A percentile compares a stretch with the other conserved stretches of the same genome.
phyloP scores from a whole-genome alignment of 35 echinoderm and acorn worm genomes.

The Lytechinus variegatus region DNA sequence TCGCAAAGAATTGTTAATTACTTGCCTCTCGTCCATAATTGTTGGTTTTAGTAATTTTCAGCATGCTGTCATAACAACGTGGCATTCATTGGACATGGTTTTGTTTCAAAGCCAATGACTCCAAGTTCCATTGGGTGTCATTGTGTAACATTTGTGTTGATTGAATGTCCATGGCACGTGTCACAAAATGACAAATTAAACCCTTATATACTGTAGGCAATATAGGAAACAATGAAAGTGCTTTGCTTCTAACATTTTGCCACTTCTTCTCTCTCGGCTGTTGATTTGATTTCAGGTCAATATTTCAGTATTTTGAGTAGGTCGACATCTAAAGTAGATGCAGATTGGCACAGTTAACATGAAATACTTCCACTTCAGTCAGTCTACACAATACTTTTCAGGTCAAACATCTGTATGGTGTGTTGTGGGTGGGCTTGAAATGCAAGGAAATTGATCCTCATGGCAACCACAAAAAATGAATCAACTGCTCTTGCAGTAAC shows the following conservation, averaged over 20 bases:
- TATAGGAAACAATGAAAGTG: too few species aligned
- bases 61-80: background rate
- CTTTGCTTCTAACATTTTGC: too few species aligned
- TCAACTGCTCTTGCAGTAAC: too few species aligned
- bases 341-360: background rate
- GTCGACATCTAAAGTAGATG: constrained; percentile 14
- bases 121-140: background rate
- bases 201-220: too few species aligned
- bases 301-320: background rate
- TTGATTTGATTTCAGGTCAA: background rate
- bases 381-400: too few species aligned
- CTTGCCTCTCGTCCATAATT: background rate
- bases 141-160: too few species aligned
- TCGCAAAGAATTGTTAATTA: background rate
- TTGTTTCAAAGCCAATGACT: background rate
- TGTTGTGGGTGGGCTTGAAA: background rate
- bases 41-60: background rate
- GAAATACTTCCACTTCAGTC: too few species aligned
- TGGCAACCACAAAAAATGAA: too few species aligned
- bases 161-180: too few species aligned
- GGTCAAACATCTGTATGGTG: background rate
- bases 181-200: too few species aligned
- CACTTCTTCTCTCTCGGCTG: background rate
- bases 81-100: background rate
- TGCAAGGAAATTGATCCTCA: background rate